Base-by-base conservation (phyloP, 2,113 vertebrate species). In the Myanophis thanlyinensis region DNA sequence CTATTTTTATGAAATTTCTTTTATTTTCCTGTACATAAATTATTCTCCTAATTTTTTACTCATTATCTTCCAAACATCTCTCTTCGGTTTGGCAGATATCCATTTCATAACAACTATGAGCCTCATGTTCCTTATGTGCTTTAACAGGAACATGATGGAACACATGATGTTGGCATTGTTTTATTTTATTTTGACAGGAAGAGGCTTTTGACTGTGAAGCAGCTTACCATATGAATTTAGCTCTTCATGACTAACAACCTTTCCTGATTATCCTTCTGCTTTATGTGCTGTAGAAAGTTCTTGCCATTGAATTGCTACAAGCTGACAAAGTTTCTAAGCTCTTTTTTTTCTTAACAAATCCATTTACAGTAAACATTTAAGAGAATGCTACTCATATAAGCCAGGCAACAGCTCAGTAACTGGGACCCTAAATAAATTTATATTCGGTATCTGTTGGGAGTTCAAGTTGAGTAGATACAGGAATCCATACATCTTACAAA, bases 241-340 rank as follows among this genome's bases (percentile, higher is more conserved):
- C 3, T 51, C 20, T 12, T 93, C 22, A 4, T 51, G 67, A 88
- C 52, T 93, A 95, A 62, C 23, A 89, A 18, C 18, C 62, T 13
- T 22, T 90, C 90, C 40, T 23, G 18, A 3, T 46, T 85, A 9
- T 93, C 52, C 95, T 92, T 91, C 84, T 22, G 27, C 49, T 62
- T 95, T 91, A 15, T 91, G 40, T 84, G 22, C 30, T 92, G 88
- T 85, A 49, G 52, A 89, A 89, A 49, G 18, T 89, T 93, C 67
- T 73, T 94, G 56, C 27, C 48, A 53, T 92, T 56, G 91, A 89
- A 89, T 51, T 91, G 8, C 15, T 86, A 59, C 92, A 87, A 40
- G 53, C 53, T 95, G 87, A 59, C 90, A 59, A 46, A 25, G 20
- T 40, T 94, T 62, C 93, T 94, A 73, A 95, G 80, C 84, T 94